phyloP scores from a whole-genome alignment of 2,888 invertebrate species.

The Phyllotreta striolata region DNA sequence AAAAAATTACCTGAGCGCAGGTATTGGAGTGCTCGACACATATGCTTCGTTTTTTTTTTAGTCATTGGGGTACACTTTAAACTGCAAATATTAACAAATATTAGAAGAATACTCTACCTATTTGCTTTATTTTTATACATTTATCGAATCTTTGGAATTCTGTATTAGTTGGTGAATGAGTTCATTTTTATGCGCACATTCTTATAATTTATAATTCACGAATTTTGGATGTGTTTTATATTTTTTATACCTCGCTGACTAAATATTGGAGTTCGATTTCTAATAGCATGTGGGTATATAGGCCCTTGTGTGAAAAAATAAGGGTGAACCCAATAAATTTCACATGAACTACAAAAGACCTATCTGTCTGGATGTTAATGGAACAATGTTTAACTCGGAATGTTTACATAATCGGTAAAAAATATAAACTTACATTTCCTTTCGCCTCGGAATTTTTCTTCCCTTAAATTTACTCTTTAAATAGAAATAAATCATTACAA shows the following conservation, averaged over 20 bases:
- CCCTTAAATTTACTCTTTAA: too few species aligned
- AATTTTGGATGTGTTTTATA: background rate
- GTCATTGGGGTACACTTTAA: background rate
- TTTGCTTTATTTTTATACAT: too few species aligned
- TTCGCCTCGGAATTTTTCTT: too few species aligned
- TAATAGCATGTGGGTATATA: constrained; percentile 31
- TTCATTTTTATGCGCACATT: too few species aligned
- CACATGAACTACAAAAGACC: constrained; percentile 47
- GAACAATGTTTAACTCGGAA: constrained; percentile 42
- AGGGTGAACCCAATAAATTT: constrained; percentile 46
- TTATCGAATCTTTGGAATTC: too few species aligned
- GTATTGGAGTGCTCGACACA: constrained; percentile 35
- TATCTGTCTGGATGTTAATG: constrained; percentile 45
- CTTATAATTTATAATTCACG: too few species aligned
- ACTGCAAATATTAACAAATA: too few species aligned
- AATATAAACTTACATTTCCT: background rate
- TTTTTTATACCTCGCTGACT: constrained; percentile 4
- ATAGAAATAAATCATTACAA: too few species aligned
- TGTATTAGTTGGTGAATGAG: too few species aligned
- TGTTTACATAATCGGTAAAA: constrained; percentile 44
- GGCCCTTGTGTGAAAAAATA: constrained; percentile 22
- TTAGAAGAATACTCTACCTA: too few species aligned
- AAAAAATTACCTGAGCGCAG: constrained; percentile 41
- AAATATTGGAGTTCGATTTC: constrained; percentile 14
- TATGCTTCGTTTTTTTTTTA: constrained; percentile 32